Evolutionary conservation across 2,797 vertebrate species (phyloP).

Genomic region (Sebastes aleutianus): DNA sequence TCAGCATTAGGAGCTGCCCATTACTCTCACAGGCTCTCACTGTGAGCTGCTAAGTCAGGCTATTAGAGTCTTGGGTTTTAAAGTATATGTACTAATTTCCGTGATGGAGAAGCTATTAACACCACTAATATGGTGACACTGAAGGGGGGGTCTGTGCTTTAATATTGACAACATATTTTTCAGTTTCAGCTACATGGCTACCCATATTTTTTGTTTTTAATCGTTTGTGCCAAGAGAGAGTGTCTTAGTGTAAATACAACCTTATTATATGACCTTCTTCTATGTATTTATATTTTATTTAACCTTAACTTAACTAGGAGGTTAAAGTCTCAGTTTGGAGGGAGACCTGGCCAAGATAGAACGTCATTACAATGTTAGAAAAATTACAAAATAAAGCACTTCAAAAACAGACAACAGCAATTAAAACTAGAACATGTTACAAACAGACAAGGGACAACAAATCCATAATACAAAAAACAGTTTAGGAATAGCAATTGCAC

Average conservation of each 20-base stretch:
- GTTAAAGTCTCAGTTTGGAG: too few relatives aligned
- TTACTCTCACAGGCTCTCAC: constrained; percentile 9
- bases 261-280: background rate
- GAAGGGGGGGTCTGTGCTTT: background rate
- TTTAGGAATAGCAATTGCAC: too few relatives aligned
- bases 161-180: background rate
- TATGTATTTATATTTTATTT: background rate
- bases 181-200: background rate
- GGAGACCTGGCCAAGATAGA: too few relatives aligned
- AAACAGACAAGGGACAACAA: too few relatives aligned
- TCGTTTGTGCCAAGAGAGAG: background rate
- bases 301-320: too few relatives aligned
- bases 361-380: too few relatives aligned
- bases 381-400: too few relatives aligned
- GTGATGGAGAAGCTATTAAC: background rate
- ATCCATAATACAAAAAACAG: too few relatives aligned
- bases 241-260: background rate
- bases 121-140: background rate
- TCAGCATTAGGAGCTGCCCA: background rate
- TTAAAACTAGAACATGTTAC: too few relatives aligned
- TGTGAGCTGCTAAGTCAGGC: background rate
- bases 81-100: background rate
- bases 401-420: too few relatives aligned
- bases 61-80: background rate
- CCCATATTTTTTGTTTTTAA: background rate